Percentiles rank a stretch among this genome's conserved stretches.
phyloP scores from a whole-genome alignment of 2,113 vertebrate genomes.

The Leucopsar rothschildi region DNA sequence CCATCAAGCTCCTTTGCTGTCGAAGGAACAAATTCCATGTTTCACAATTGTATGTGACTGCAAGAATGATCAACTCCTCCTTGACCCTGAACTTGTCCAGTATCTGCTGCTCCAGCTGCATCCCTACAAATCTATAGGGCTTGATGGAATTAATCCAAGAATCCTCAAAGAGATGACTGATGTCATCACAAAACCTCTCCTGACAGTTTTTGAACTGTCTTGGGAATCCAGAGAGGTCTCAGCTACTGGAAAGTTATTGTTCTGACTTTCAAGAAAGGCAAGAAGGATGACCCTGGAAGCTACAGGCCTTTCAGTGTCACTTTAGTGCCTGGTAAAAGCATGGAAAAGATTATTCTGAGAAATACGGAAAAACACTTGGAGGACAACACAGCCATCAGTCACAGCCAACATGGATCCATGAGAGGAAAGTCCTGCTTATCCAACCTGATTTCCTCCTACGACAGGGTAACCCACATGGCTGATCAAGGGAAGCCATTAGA shows the following conservation, averaged over 20 bases:
- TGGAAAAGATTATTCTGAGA: neutral
- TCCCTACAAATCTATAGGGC: neutral
- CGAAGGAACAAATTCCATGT: fast-evolving
- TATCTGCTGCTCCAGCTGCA: neutral
- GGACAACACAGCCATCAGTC: neutral
- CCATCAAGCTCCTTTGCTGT: neutral
- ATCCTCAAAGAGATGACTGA: neutral
- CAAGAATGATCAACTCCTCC: neutral
- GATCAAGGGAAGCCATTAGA: neutral
- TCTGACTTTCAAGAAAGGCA: neutral
- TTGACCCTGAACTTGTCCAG: neutral
- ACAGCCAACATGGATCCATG: neutral
- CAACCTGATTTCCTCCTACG: fast-evolving
- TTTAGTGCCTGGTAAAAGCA: neutral
- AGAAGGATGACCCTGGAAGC: neutral
- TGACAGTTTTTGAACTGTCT: neutral
- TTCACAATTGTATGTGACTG: neutral
- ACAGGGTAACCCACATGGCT: neutral
- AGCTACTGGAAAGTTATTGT: neutral
- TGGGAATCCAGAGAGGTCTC: too few species aligned
- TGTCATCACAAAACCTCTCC: neutral
- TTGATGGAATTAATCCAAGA: neutral
- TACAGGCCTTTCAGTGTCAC: neutral
- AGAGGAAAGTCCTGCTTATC: too few species aligned
- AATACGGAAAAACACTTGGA: neutral